Evolutionary conservation across 1,140 invertebrate genomes (phyloP).

Genomic region (Ostrea denselamellosa): DNA sequence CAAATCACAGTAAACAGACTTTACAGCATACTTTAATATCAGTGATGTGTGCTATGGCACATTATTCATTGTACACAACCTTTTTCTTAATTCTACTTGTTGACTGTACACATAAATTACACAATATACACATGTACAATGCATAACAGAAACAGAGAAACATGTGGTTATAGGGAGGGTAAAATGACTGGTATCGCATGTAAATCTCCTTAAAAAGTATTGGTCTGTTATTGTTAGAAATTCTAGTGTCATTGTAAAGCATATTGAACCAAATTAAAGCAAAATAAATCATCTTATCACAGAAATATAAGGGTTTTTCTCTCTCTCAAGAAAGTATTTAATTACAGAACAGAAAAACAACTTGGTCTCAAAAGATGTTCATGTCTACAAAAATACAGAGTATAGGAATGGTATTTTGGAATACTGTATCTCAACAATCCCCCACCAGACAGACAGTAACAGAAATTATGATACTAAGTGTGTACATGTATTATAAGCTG

Average conservation of each 20-base stretch:
- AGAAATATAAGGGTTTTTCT: too few species aligned
- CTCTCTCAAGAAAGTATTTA: too few species aligned
- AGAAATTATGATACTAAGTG: too few species aligned
- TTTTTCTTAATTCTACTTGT: neutral
- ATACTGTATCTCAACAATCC: too few species aligned
- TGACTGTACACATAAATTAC: neutral
- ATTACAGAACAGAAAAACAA: too few species aligned
- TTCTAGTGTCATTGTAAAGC: neutral
- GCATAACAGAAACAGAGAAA: neutral
- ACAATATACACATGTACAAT: constrained; percentile 10
- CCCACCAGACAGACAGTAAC: too few species aligned
- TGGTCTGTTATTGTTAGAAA: neutral
- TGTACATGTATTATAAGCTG: too few species aligned
- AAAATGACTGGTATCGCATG: neutral
- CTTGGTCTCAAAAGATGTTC: too few species aligned
- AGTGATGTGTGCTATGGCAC: constrained; percentile 4
- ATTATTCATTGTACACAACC: neutral
- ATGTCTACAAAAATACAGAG: too few species aligned
- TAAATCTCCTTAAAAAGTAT: neutral
- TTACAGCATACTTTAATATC: neutral
- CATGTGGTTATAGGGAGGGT: neutral
- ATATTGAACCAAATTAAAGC: too few species aligned
- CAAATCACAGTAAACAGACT: neutral
- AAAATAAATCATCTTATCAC: too few species aligned
- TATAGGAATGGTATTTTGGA: too few species aligned